phyloP scores from a whole-genome alignment of 2,888 invertebrate species.

The Dicyrtoma fusca region DNA sequence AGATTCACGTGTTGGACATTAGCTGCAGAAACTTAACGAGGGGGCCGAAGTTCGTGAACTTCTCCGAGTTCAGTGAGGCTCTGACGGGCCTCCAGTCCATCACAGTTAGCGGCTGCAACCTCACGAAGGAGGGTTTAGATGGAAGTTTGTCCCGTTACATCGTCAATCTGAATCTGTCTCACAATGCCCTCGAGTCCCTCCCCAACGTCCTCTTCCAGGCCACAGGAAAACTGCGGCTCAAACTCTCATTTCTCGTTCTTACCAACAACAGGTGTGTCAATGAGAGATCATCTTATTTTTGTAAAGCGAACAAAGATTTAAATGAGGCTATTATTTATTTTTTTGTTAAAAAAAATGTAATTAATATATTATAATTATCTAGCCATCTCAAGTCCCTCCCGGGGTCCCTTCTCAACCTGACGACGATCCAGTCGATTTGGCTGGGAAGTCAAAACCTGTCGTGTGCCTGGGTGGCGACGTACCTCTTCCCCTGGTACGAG shows the following conservation, averaged over 20 bases:
- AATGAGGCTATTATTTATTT: too few relatives aligned
- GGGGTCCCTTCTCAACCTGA: conserved; percentile 13
- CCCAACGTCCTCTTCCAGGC: background rate
- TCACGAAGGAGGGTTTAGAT: background rate
- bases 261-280: conserved; percentile 7
- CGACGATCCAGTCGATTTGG: background rate
- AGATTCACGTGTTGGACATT: too few relatives aligned
- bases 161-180: conserved; percentile 13
- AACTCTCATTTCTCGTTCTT: conserved; percentile 4
- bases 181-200: conserved; percentile 20
- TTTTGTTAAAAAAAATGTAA: too few relatives aligned
- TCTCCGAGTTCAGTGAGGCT: conserved; percentile 10
- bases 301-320: too few relatives aligned
- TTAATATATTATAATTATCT: too few relatives aligned
- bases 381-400: conserved; percentile 10
- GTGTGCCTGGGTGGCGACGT: conserved; percentile 15
- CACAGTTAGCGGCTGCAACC: conserved; percentile 4
- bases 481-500: conserved; percentile 17
- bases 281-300: too few relatives aligned
- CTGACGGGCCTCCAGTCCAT: background rate
- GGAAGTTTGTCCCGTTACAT: conserved; percentile 1
- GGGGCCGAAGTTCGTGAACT: background rate
- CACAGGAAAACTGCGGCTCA: background rate
- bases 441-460: conserved; percentile 12
- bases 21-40: too few relatives aligned